Conservation (phyloP, 2,113 vertebrate genomes). For the Peromyscus polionotus region DNA sequence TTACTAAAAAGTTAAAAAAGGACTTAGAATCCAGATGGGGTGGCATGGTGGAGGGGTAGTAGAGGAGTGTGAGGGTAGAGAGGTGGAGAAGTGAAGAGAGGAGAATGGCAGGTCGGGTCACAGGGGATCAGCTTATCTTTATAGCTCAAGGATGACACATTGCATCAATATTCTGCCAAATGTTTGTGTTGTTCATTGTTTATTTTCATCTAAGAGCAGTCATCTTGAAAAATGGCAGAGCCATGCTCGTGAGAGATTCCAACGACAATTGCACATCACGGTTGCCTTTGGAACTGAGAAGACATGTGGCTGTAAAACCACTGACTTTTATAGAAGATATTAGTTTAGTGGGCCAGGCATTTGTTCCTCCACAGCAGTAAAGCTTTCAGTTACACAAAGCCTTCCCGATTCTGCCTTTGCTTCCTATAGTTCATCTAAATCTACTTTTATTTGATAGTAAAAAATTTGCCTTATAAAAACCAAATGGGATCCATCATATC, state of each 20-base stretch:
- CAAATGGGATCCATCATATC: conserved; percentile 57
- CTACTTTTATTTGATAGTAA: conserved; percentile 66
- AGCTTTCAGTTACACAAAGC: conserved; percentile 30
- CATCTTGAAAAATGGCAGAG: fast-evolving
- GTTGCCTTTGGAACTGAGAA: conserved; percentile 58
- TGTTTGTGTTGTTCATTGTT: not conserved
- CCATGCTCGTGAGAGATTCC: not conserved
- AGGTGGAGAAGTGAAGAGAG: not conserved
- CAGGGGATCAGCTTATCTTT: conserved; percentile 1
- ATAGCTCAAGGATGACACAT: conserved; percentile 20
- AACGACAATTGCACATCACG: conserved; percentile 62
- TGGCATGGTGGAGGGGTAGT: not conserved
- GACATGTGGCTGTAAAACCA: conserved; percentile 58
- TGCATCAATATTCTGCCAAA: conserved; percentile 60
- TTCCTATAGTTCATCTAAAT: conserved; percentile 37
- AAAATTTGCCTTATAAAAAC: conserved; percentile 66
- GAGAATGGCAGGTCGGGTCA: not conserved
- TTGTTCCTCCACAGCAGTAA: conserved; percentile 34
- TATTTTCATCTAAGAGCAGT: conserved; percentile 20
- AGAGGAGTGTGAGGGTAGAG: not conserved
- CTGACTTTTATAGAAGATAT: conserved; percentile 61
- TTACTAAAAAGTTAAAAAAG: not conserved
- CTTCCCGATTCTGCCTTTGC: not conserved
- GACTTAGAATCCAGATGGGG: not conserved
- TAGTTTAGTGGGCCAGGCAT: conserved; percentile 61